Conservation (phyloP, 2,888 invertebrate genomes). For the Acleris literana region DNA sequence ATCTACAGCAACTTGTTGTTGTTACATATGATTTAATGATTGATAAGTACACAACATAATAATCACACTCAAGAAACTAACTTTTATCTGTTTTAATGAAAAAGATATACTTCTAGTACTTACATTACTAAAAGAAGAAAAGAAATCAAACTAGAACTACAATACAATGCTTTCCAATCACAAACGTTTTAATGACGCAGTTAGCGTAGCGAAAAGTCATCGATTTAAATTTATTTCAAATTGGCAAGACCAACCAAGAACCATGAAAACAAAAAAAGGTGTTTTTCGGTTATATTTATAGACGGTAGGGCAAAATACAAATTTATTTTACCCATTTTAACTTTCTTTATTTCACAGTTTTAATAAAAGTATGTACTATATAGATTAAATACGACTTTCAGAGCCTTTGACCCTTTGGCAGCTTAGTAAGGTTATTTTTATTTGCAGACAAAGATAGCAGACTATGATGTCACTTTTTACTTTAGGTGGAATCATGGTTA, state of each 20-base stretch:
- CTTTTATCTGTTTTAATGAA: too few relatives aligned
- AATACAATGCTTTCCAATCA: too few relatives aligned
- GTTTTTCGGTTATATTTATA: neutral
- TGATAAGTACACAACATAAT: too few relatives aligned
- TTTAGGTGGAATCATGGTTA: neutral
- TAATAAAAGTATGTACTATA: neutral
- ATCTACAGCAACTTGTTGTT: too few relatives aligned
- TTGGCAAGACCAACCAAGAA: slow-evolving; percentile 20
- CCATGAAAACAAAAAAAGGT: neutral
- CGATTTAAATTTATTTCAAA: slow-evolving; percentile 9
- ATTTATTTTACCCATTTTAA: too few relatives aligned
- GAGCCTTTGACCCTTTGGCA: slow-evolving; percentile 20
- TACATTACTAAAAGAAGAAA: neutral
- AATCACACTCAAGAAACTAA: too few relatives aligned
- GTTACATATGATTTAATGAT: too few relatives aligned
- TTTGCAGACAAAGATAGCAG: slow-evolving; percentile 17
- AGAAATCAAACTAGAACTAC: neutral
- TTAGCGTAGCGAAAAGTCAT: neutral
- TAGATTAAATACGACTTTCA: neutral
- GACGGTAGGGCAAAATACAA: too few relatives aligned
- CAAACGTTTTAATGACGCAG: slow-evolving; percentile 8
- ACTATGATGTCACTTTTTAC: slow-evolving; percentile 13
- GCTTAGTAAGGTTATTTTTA: slow-evolving; percentile 28
- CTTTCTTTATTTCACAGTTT: neutral
- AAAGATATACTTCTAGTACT: too few relatives aligned